Evolutionary conservation across 2,888 invertebrate genomes (phyloP), one percentile per base, ranked within the genome.

Genomic region (Heteropelma amictum): DNA sequence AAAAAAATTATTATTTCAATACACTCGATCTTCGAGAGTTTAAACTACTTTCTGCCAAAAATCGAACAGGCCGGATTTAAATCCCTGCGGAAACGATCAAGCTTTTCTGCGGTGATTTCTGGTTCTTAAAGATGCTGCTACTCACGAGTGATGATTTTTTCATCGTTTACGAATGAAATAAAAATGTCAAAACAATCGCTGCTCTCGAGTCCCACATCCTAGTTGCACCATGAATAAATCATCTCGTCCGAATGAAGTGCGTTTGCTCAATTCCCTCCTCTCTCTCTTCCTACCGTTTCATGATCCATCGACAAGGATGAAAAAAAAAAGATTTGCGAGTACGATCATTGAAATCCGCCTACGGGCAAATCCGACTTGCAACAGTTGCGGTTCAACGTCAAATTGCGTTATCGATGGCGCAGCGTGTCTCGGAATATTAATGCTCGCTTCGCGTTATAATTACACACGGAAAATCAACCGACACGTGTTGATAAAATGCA

Each of bases 371-470:
- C 54, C 49, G 54, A 63, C 63, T 68, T 68, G 54, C 63, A 51
- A 30, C 42, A 63, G 49, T 49, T 28, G 33, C 61, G 38, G 17
- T 58, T 42, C 33, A 33, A 45, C 49, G 60, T 58, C 19, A 26
- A 54, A 28, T 28, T n/a, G 68, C 33, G 49, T 56, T 60, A 60
- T 65, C 67, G 58, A 67, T 68, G 56, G 35, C 49, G 60, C 67
- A 49, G 47, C 70, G 51, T n/a, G 19, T 45, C 30, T 21, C 21
- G 47, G 45, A 63, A 68, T 68, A 73, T 53, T 65, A 65, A 70
- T 45, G 49, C 65, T 47, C 30, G 56, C 58, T 60, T 58, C 38
- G 67, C 56, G 63, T 72, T 77, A 64, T 77, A 72, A 77, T 74
- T 71, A 68, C 54, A 33, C 40, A 17, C 26, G 49, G 47, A 47